phyloP scores from a whole-genome alignment of 2,888 invertebrate genomes.

The Macrosoma leucophasiata region DNA sequence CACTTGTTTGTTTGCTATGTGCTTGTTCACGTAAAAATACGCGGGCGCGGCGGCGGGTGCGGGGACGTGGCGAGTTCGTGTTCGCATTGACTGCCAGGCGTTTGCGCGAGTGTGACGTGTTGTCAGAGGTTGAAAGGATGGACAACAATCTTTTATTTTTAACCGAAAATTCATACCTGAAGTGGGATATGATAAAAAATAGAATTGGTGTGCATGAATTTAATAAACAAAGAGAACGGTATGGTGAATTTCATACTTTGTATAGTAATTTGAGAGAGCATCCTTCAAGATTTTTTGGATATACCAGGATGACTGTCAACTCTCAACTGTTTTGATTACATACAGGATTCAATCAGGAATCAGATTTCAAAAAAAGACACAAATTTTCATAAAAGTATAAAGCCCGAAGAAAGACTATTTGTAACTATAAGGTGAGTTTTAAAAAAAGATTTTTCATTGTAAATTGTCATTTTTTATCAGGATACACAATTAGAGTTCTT shows the following conservation, averaged over 20 bases:
- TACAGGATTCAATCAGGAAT: conserved; percentile 28
- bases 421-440: conserved; percentile 11
- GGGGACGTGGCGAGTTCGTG: neutral
- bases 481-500: too few species aligned
- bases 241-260: conserved; percentile 28
- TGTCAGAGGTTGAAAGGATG: conserved; percentile 5
- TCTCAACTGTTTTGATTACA: conserved; percentile 7
- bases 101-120: conserved; percentile 9
- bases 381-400: conserved; percentile 25
- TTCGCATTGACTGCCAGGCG: neutral
- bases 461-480: too few species aligned
- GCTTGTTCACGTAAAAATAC: conserved; percentile 11
- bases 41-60: conserved; percentile 1
- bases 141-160: conserved; percentile 7
- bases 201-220: conserved; percentile 2
- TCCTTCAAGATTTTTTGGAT: conserved; percentile 23
- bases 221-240: conserved; percentile 26
- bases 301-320: conserved; percentile 16
- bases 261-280: conserved; percentile 28
- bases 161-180: conserved; percentile 7
- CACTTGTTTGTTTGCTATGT: conserved; percentile 2
- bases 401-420: conserved; percentile 12
- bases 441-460: conserved; percentile 1
- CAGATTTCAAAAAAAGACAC: conserved; percentile 24
- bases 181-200: conserved; percentile 14